phyloP scores from a whole-genome alignment of 1,140 invertebrate species.

The Paracyclopina nana region DNA sequence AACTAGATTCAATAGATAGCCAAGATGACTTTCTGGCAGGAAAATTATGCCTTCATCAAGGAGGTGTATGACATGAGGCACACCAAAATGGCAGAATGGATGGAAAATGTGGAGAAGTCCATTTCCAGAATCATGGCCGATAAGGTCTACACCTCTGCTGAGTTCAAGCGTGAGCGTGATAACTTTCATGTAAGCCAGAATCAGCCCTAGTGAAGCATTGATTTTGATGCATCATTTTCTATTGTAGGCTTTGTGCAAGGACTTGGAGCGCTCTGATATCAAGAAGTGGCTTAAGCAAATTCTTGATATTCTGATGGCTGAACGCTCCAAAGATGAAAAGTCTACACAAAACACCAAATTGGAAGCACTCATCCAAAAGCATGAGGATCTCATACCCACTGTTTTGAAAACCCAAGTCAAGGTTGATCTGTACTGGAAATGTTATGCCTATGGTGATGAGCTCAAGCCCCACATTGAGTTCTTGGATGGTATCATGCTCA shows the following conservation, averaged over 20 bases:
- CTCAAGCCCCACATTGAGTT: conserved; percentile 20
- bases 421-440: conserved; percentile 20
- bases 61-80: conserved; percentile 22
- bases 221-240: background rate
- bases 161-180: conserved; percentile 16
- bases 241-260: conserved; percentile 21
- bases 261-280: conserved; percentile 21
- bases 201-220: background rate
- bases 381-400: conserved; percentile 20
- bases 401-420: conserved; percentile 15
- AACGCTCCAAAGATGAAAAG: conserved; percentile 21
- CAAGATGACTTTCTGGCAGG: conserved; percentile 23
- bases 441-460: conserved; percentile 22
- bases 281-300: conserved; percentile 21
- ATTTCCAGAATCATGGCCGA: conserved; percentile 20
- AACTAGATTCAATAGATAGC: too few relatives aligned
- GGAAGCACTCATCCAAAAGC: conserved; percentile 21
- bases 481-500: conserved; percentile 20
- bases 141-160: conserved; percentile 18
- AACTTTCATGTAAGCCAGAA: conserved; percentile 16
- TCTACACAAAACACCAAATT: conserved; percentile 20
- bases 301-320: conserved; percentile 20
- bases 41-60: conserved; percentile 22
- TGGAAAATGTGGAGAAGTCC: conserved; percentile 22
- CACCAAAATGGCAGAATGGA: conserved; percentile 22